Evolutionary conservation across 2,797 vertebrate species (phyloP), one percentile per base, ranked within the genome.

Genomic region (Gephyroberyx darwinii): DNA sequence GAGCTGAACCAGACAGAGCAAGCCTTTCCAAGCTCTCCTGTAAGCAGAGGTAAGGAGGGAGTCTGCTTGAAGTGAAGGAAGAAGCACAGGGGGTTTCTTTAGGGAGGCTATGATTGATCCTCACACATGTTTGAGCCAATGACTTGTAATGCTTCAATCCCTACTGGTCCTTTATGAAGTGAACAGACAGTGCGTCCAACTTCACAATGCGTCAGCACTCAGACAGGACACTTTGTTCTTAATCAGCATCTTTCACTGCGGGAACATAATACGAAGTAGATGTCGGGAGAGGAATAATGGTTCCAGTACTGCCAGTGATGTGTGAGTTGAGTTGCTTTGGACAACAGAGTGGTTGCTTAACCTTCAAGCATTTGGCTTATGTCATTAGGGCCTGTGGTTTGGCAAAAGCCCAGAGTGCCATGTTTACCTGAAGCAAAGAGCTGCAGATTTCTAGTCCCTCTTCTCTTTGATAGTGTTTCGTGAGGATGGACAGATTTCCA

Each of bases 381-480:
- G 82, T 86, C 78, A 81, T 87, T 85, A 82, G 60, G 60, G 69
- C 71, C 73, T 87, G 86, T 76, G 90, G 90, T 89, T 89, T 92
- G 90, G 92, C 86, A 55, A 22, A 5, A 31, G 22, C 77, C 80
- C 85, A 80, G 58, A 54, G 68, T 75, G 75, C 84, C 67, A 52
- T 85, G 89, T 91, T 92, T 86, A 89, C 84, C 81, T 76, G 74
- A 54, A 74, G 79, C 66, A 65, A 72, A 80, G 84, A 87, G 74
- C 71, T 63, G 80, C 81, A 87, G 80, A 85, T 89, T 86, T 89
- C 86, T 80, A 82, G 74, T 80, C 47, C 73, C 81, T 67, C 74
- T 71, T 61, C 56, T 74, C 74, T 31, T 83, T 75, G 68, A 67
- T 68, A 64, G 76, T 54, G 73, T 73, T 71, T 86, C 85, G 80